phyloP scores from a whole-genome alignment of 2,113 vertebrate species.

The Lophura nycthemera region DNA sequence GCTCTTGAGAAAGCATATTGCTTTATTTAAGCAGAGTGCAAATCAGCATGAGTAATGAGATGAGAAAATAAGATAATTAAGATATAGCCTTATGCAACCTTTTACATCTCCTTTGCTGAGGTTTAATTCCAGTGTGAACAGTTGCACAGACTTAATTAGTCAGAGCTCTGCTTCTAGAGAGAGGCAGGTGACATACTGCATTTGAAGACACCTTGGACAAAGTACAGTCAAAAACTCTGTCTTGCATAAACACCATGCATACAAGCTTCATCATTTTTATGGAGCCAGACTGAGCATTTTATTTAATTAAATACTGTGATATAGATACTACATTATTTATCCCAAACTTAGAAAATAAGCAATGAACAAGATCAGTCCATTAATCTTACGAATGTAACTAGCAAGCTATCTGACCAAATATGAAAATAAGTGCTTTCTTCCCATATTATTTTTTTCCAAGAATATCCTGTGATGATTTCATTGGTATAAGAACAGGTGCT shows the following conservation, averaged over 20 bases:
- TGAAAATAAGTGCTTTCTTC: background rate
- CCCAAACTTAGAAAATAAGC: background rate
- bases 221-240: background rate
- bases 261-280: background rate
- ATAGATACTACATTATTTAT: background rate
- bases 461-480: background rate
- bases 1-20: constrained; percentile 30
- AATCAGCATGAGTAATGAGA: background rate
- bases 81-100: background rate
- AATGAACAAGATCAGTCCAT: background rate
- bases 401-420: background rate
- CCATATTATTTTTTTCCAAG: background rate
- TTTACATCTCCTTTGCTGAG: background rate
- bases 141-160: background rate
- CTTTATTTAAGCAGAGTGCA: background rate
- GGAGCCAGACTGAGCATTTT: background rate
- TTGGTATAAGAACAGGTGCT: background rate
- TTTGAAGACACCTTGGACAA: background rate
- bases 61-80: constrained; percentile 8
- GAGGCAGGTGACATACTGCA: background rate
- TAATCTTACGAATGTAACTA: background rate
- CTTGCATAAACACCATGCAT: background rate
- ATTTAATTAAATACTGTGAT: background rate
- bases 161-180: background rate
- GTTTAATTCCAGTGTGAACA: background rate